phyloP scores from a whole-genome alignment of 2,888 invertebrate species.

The Tribolium freemani region DNA sequence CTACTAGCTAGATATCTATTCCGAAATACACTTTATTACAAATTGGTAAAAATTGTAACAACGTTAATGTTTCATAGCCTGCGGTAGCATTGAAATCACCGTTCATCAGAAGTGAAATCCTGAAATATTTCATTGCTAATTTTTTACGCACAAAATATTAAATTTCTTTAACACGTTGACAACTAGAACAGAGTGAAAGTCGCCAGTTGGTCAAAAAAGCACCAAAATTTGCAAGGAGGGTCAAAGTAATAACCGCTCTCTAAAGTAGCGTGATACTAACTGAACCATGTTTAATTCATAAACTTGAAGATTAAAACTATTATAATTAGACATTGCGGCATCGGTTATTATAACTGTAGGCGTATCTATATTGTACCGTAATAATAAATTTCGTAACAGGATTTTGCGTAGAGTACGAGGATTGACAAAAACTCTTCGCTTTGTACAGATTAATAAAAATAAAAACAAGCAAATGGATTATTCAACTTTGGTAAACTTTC shows the following conservation, averaged over 20 bases:
- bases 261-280: neutral
- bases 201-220: neutral
- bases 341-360: constrained; percentile 13
- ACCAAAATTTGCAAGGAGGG: neutral
- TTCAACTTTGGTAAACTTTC: neutral
- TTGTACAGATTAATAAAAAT: too few relatives aligned
- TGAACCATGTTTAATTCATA: constrained; percentile 20
- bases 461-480: neutral
- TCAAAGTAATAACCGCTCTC: neutral
- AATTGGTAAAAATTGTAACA: neutral
- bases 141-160: neutral
- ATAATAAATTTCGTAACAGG: constrained; percentile 26
- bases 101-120: neutral
- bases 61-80: neutral
- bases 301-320: constrained; percentile 2
- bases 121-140: neutral
- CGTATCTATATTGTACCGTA: constrained; percentile 17
- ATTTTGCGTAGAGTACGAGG: neutral
- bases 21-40: neutral
- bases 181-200: constrained; percentile 27
- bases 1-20: neutral
- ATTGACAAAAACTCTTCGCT: too few relatives aligned
- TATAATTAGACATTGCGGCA: constrained; percentile 2
- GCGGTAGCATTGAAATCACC: constrained; percentile 10
- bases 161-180: neutral